Evolutionary conservation across 2,797 vertebrate species (phyloP).

Genomic region (Crenuchus spilurus): DNA sequence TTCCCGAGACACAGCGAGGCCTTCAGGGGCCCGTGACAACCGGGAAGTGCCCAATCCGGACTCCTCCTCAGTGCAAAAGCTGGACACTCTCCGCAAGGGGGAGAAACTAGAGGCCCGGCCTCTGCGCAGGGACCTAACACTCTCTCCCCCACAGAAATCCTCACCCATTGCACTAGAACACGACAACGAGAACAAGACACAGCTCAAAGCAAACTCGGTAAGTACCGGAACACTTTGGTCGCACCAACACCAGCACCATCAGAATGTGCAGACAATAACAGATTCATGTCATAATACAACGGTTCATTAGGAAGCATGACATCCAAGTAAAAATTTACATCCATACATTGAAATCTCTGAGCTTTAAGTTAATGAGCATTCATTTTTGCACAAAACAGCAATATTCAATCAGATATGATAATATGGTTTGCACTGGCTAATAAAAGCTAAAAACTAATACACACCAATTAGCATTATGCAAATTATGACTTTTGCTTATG

Average conservation of each 20-base stretch:
- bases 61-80: conserved; percentile 79
- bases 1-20: conserved; percentile 8
- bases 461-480: too few species aligned
- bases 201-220: conserved; percentile 89
- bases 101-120: conserved; percentile 87
- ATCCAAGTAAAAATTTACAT: too few species aligned
- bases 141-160: conserved; percentile 92
- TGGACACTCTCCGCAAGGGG: conserved; percentile 77
- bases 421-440: too few species aligned
- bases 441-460: too few species aligned
- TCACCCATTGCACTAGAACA: conserved; percentile 88
- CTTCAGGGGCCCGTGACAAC: conserved; percentile 57
- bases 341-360: too few species aligned
- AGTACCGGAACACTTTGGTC: conserved; percentile 61
- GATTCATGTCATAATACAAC: too few species aligned
- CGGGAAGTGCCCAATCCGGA: conserved; percentile 65
- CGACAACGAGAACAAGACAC: conserved; percentile 82
- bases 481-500: too few species aligned
- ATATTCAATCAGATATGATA: too few species aligned
- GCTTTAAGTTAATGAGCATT: too few species aligned
- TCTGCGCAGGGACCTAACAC: conserved; percentile 91
- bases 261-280: too few species aligned
- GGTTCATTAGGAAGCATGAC: too few species aligned
- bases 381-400: too few species aligned
- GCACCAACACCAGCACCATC: not conserved